Evolutionary conservation across 2,113 vertebrate species (phyloP).

Genomic region (Syngnathus floridae): DNA sequence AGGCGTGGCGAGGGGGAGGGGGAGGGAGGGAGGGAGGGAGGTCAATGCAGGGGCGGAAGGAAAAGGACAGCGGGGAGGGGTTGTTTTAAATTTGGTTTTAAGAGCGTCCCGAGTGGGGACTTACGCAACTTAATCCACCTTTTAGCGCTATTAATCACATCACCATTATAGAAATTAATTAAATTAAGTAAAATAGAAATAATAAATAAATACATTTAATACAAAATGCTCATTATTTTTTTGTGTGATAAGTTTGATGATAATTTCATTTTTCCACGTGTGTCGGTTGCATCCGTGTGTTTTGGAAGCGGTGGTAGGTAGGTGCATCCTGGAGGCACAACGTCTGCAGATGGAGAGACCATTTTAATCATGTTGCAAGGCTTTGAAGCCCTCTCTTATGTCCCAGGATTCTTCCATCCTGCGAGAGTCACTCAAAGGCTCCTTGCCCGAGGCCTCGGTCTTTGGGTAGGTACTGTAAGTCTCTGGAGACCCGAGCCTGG

Average conservation of each 20-base stretch:
- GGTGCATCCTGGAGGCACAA: slow-evolving; percentile 19
- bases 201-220: too few species aligned
- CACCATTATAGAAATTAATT: not conserved
- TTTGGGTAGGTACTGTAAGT: slow-evolving; percentile 19
- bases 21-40: not conserved
- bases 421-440: slow-evolving; percentile 39
- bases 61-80: slow-evolving; percentile 12
- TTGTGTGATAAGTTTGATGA: not conserved
- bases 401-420: slow-evolving; percentile 36
- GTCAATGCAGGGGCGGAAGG: slow-evolving; percentile 1
- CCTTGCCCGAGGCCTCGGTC: slow-evolving; percentile 39
- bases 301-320: slow-evolving; percentile 30
- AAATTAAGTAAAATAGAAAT: not conserved
- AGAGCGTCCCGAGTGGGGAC: slow-evolving; percentile 10
- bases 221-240: not conserved
- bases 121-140: not conserved
- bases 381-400: slow-evolving; percentile 44
- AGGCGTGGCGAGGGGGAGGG: not conserved
- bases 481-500: slow-evolving; percentile 27
- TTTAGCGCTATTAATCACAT: not conserved
- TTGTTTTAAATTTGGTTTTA: not conserved
- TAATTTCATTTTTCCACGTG: not conserved
- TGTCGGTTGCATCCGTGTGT: slow-evolving; percentile 16
- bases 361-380: slow-evolving; percentile 56
- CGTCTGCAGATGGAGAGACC: slow-evolving; percentile 45